Base-by-base conservation (phyloP, 2,888 invertebrate species). In the Epiperipatus broadwayi region DNA sequence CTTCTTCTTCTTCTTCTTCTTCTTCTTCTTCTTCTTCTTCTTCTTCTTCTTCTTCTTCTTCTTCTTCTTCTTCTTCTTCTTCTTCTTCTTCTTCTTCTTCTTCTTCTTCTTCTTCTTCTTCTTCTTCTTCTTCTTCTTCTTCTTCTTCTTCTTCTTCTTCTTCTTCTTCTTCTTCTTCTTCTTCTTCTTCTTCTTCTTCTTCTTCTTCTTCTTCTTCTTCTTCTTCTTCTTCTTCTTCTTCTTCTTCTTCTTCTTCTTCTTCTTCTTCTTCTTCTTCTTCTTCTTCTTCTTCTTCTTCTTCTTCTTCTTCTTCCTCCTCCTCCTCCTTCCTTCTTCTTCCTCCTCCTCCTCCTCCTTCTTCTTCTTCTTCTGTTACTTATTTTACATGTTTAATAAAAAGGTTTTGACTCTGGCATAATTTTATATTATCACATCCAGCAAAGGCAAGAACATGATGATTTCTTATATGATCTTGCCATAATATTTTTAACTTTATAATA, bases 31-130 rank as follows among this genome's bases (percentile, higher is more conserved):
- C 22, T 31, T 14, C 16, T 21, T 27, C 7, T 15, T 35, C 30
- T 27, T 33, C 35, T 41, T 44, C 41, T 43, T 19, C n/a, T 28
- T 21, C n/a, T 18, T 43, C 42, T 12, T 43, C 7, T 14, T 1
- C 14, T n/a, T 43, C n/a, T n/a, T 10, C 15, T 8, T 33, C 20
- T 22, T 15, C 22, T 16, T 2, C 37, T 30, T 39, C n/a, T 40
- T 19, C 22, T 31, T 14, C 16, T 21, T 27, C 7, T 15, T 35
- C 30, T 27, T 33, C 35, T 41, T 44, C 41, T 43, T 19, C n/a
- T 28, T 21, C n/a, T 18, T 43, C 42, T 12, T 43, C 7, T 14
- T 1, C 14, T n/a, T 43, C n/a, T 12, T 7, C 15, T 37, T n/a
- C 8, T 16, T 14, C 15, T 18, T 4, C 19, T 20, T 10, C 10